These are phyloP conservation scores for Oreochromis niloticus DNA, from an alignment of 2,113 vertebrate genomes.

Conservation along the genomic window DNA sequence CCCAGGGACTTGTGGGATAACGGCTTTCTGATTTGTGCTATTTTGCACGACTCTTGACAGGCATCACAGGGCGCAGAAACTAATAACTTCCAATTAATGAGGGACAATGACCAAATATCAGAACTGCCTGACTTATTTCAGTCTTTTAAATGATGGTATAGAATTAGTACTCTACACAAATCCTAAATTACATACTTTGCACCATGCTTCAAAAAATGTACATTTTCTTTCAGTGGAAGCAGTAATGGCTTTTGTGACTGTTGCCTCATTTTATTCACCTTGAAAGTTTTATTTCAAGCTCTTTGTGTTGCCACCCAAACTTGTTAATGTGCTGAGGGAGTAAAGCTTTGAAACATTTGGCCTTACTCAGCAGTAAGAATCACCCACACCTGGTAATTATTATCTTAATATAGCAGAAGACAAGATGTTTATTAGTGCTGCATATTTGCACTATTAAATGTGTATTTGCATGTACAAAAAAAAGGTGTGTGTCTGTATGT, in stretches of 20 bases:
- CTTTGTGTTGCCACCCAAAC: neutral
- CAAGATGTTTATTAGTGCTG: slow-evolving; percentile 58
- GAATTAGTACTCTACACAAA: neutral
- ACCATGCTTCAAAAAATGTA: neutral
- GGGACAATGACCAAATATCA: slow-evolving; percentile 31
- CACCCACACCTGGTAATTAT: slow-evolving; percentile 32
- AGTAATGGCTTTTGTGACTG: neutral
- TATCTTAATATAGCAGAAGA: slow-evolving; percentile 62
- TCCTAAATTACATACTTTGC: neutral
- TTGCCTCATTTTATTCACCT: neutral
- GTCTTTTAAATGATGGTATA: neutral
- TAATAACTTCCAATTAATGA: slow-evolving; percentile 55
- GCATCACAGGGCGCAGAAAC: slow-evolving; percentile 72
- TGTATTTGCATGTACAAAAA: slow-evolving; percentile 62
- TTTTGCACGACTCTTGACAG: slow-evolving; percentile 83
- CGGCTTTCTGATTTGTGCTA: slow-evolving; percentile 76
- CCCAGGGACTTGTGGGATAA: slow-evolving; percentile 74
- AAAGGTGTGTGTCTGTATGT: neutral
- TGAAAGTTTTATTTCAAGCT: neutral
- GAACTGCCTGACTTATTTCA: neutral
- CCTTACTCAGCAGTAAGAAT: neutral
- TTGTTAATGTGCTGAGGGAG: neutral
- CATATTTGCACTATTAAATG: slow-evolving; percentile 53
- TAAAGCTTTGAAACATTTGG: neutral
- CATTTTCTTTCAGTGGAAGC: neutral